These are phyloP conservation scores for Poeciliopsis prolifica DNA, from an alignment of 2,113 vertebrate genomes.

Conservation along the genomic window DNA sequence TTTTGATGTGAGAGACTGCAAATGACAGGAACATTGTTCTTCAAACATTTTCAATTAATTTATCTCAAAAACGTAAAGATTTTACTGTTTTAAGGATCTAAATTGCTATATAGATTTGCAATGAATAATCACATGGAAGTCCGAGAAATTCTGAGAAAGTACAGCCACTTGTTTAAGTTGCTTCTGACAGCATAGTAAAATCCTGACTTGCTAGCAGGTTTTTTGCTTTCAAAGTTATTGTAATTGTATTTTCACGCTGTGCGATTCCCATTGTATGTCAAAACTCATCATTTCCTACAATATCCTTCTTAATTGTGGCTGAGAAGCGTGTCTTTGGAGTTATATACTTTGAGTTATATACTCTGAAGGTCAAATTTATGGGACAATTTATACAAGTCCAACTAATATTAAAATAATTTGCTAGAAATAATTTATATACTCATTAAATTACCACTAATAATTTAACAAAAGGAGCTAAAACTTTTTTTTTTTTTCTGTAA, in stretches of 20 bases:
- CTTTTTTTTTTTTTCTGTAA: conserved; percentile 8
- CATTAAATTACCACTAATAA: no score
- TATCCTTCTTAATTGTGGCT: background rate
- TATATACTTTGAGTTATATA: background rate
- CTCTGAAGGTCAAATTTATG: background rate
- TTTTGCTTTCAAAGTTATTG: background rate
- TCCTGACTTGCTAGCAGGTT: background rate
- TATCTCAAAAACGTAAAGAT: background rate
- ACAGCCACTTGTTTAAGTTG: background rate
- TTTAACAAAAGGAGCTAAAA: background rate
- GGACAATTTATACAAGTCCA: background rate
- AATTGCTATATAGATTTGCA: background rate
- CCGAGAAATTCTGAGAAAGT: background rate
- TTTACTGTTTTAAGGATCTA: background rate
- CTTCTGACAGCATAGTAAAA: background rate
- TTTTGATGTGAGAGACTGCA: conserved; percentile 5
- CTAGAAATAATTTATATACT: no score
- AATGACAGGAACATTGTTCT: background rate
- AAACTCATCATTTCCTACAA: background rate
- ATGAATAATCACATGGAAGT: background rate
- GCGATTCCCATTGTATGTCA: conserved; percentile 3
- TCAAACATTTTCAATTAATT: background rate
- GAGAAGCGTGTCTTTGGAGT: background rate
- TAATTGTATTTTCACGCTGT: background rate
- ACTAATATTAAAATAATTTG: no score